Evolutionary conservation across 2,113 vertebrate genomes (phyloP).

Genomic region (Galbula dea): DNA sequence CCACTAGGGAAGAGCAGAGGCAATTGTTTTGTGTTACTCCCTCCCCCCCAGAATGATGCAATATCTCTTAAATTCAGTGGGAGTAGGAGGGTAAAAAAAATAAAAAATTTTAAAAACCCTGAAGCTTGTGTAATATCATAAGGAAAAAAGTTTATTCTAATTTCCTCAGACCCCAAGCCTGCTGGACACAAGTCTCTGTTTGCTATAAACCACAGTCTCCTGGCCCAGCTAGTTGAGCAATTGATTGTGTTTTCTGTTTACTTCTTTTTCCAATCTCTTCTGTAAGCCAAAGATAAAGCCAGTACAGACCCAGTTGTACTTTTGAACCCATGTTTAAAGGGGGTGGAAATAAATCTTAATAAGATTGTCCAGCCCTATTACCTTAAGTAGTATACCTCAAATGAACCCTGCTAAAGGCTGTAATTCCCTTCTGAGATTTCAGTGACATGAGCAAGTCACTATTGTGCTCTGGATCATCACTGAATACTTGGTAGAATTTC

Average conservation of each 20-base stretch:
- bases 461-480: neutral
- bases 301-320: conserved; percentile 40
- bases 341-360: conserved; percentile 58
- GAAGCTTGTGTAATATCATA: neutral
- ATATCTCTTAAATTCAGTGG: neutral
- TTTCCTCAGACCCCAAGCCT: neutral
- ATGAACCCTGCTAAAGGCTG: conserved; percentile 34
- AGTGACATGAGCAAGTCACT: conserved; percentile 9
- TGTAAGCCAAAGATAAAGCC: conserved; percentile 30
- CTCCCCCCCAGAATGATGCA: neutral
- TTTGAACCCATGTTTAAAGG: conserved; percentile 44
- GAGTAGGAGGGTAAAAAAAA: too few relatives aligned
- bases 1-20: neutral
- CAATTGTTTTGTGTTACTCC: neutral
- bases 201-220: neutral
- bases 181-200: neutral
- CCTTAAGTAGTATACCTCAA: conserved; percentile 53
- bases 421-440: conserved; percentile 41
- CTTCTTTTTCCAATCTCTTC: conserved; percentile 32
- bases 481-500: neutral
- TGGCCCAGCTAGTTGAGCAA: rapidly evolving
- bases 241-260: conserved; percentile 10
- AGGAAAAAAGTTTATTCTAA: neutral
- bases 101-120: neutral
- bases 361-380: conserved; percentile 52